These are phyloP conservation scores for Nansenia antarctica DNA, from an alignment of 2,113 vertebrate genomes.

Conservation along the genomic window DNA sequence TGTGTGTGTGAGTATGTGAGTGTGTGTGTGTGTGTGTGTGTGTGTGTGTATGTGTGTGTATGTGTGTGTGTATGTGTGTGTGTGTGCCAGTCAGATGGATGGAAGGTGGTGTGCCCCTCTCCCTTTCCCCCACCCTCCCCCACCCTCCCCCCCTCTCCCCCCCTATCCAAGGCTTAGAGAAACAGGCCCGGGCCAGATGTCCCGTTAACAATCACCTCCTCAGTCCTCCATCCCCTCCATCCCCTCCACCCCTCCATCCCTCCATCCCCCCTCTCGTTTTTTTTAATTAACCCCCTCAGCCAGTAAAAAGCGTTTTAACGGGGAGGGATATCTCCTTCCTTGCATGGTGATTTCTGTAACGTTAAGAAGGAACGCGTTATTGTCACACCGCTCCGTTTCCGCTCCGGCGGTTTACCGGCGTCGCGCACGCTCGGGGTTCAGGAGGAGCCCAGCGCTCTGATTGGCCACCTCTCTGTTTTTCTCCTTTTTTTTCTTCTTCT, in stretches of 20 bases:
- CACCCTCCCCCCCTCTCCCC: not conserved
- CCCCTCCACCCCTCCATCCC: not conserved
- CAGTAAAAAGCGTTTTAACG: not conserved
- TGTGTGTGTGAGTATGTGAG: too few species aligned
- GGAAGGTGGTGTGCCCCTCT: too few species aligned
- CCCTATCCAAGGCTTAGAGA: not conserved
- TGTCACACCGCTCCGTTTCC: not conserved
- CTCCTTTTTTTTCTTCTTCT: too few species aligned
- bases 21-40: too few species aligned
- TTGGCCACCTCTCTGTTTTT: not conserved
- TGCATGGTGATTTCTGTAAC: not conserved
- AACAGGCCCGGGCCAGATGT: not conserved
- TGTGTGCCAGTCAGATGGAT: not conserved
- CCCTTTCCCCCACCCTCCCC: not conserved
- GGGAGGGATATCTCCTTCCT: not conserved
- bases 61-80: not conserved
- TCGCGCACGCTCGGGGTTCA: too few species aligned
- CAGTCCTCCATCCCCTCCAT: not conserved
- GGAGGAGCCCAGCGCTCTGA: not conserved
- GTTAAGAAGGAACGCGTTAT: not conserved
- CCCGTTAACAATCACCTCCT: not conserved
- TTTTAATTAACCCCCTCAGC: not conserved
- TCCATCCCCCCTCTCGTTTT: not conserved
- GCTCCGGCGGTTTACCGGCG: not conserved
- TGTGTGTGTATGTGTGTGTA: not conserved